phyloP scores from a whole-genome alignment of 2,888 invertebrate genomes.

The Eurytoma californica region DNA sequence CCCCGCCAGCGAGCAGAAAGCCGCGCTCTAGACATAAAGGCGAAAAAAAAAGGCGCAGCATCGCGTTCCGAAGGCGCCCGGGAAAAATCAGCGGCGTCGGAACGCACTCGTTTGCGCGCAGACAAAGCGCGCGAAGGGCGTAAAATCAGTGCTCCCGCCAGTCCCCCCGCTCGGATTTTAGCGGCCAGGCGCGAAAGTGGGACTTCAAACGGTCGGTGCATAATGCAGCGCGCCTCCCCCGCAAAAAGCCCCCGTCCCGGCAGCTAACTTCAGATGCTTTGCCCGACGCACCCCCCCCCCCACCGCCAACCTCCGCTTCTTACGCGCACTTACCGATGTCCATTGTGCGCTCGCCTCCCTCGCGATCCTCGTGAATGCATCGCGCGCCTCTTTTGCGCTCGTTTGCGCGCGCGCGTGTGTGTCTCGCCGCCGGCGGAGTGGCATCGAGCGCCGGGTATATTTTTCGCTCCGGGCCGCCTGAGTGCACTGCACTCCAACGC shows the following conservation, averaged over 20 bases:
- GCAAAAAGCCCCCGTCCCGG: constrained; percentile 27
- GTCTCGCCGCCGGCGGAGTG: no score
- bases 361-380: not conserved
- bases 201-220: constrained; percentile 71
- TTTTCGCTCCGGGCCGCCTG: no score
- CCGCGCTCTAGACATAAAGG: constrained; percentile 5
- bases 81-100: no score
- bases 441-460: no score
- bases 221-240: constrained; percentile 66
- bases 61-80: constrained; percentile 4
- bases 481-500: no score
- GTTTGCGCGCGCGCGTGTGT: not conserved
- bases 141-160: no score
- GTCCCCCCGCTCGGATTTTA: constrained; percentile 57
- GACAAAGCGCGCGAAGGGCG: no score
- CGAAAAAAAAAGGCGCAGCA: constrained; percentile 16
- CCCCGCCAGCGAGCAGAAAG: not conserved
- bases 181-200: constrained; percentile 62
- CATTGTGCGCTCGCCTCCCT: constrained; percentile 40
- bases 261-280: constrained; percentile 36
- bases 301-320: constrained; percentile 15
- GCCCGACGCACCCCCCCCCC: constrained; percentile 1
- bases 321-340: constrained; percentile 52
- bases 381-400: not conserved
- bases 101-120: no score